Conservation (phyloP, 2,888 invertebrate species). For the Gasteruption jaculator region DNA sequence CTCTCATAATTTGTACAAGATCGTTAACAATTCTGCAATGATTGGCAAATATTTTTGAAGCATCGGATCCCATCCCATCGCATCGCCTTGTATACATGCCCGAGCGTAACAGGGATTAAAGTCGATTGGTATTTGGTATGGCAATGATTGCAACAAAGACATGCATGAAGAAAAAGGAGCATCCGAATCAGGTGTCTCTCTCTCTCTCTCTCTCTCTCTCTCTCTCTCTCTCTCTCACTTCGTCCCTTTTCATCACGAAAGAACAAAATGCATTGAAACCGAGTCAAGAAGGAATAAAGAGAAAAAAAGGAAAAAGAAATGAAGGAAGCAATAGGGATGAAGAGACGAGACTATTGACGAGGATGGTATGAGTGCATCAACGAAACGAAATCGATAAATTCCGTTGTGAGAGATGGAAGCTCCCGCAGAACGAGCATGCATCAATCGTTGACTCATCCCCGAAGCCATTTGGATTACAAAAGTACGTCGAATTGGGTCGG, state of each 20-base stretch:
- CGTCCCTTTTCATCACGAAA: no score
- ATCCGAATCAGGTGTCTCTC: slow-evolving; percentile 15
- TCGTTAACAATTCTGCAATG: no score
- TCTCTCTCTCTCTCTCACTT: neutral
- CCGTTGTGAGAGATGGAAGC: slow-evolving; percentile 22
- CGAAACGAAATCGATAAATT: slow-evolving; percentile 31
- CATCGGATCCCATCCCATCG: no score
- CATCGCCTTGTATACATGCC: no score
- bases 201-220: slow-evolving; percentile 11
- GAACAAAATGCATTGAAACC: no score
- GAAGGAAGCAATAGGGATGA: slow-evolving; percentile 1
- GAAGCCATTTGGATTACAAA: slow-evolving; percentile 43
- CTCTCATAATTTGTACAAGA: no score
- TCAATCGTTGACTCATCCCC: slow-evolving; percentile 45
- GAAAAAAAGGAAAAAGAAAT: slow-evolving; percentile 8
- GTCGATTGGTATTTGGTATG: no score
- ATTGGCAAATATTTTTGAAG: no score
- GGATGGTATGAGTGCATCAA: no score
- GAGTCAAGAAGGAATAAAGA: no score
- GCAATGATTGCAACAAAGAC: slow-evolving; percentile 10
- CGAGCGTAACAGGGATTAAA: no score
- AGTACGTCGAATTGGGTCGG: slow-evolving; percentile 45
- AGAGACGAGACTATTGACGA: slow-evolving; percentile 9
- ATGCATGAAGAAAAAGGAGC: no score
- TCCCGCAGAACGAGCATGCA: slow-evolving; percentile 28